These are phyloP conservation scores for Liasis olivaceus DNA, from an alignment of 2,797 vertebrate genomes.

Conservation along the genomic window DNA sequence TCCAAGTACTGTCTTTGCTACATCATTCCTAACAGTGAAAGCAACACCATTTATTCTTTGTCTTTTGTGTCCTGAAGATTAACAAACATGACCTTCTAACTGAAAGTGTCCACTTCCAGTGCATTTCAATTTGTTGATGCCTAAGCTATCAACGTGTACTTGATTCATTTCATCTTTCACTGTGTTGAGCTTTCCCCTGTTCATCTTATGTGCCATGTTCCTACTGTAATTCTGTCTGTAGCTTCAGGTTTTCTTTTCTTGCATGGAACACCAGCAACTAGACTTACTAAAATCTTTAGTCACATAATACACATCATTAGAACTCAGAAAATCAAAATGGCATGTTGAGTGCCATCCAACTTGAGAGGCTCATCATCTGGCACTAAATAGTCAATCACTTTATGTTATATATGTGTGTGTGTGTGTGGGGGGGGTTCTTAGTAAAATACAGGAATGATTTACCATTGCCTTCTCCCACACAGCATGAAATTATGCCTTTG, in stretches of 20 bases:
- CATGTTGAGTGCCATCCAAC: background rate
- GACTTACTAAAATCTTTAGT: background rate
- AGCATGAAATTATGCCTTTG: background rate
- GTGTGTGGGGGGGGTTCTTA: background rate
- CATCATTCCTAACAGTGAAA: background rate
- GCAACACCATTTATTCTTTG: background rate
- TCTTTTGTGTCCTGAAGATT: background rate
- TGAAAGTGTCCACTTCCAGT: background rate
- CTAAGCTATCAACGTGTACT: background rate
- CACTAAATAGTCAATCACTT: background rate
- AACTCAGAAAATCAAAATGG: background rate
- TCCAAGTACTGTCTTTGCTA: background rate
- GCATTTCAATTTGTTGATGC: background rate
- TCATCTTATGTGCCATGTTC: background rate
- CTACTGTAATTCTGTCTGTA: background rate
- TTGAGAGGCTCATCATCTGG: background rate
- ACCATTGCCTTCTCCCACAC: background rate
- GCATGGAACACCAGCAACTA: background rate
- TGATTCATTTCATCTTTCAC: background rate
- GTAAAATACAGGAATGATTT: background rate
- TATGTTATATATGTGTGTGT: background rate
- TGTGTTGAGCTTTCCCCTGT: background rate
- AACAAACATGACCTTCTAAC: background rate
- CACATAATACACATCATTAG: background rate
- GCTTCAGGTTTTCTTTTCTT: background rate